Conservation (phyloP, 2,113 vertebrate genomes). For the Prietella phreatophila region DNA sequence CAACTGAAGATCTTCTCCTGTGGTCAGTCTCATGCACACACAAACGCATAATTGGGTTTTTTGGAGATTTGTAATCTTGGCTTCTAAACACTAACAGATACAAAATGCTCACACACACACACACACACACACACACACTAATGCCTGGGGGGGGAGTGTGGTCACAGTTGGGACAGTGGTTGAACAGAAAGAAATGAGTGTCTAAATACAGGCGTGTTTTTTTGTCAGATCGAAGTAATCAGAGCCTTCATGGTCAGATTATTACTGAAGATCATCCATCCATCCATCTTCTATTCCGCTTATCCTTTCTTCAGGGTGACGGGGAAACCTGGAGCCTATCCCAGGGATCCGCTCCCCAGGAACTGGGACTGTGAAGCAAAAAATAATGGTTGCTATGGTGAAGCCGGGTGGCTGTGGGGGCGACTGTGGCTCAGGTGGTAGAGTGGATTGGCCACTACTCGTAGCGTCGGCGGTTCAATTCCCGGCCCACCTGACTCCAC, state of each 20-base stretch:
- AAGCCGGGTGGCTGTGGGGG: too few species aligned
- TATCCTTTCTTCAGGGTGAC: too few species aligned
- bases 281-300: too few species aligned
- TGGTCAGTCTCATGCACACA: slow-evolving; percentile 17
- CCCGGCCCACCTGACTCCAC: too few species aligned
- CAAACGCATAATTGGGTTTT: slow-evolving; percentile 1
- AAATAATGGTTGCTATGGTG: neutral
- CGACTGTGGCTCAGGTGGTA: too few species aligned
- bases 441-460: too few species aligned
- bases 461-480: too few species aligned
- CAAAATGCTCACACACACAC: neutral
- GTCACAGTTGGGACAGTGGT: slow-evolving; percentile 20
- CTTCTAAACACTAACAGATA: slow-evolving; percentile 10
- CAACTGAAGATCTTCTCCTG: slow-evolving; percentile 27
- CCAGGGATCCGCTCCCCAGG: neutral
- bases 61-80: slow-evolving; percentile 24
- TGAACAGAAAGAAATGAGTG: slow-evolving; percentile 5
- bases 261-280: neutral
- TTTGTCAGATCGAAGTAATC: slow-evolving; percentile 11
- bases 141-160: slow-evolving; percentile 22
- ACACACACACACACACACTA: neutral
- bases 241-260: neutral
- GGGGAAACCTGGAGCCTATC: too few species aligned
- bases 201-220: slow-evolving; percentile 9
- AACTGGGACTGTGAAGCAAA: neutral